These are phyloP conservation scores for Rhabdomys pumilio DNA, from an alignment of 2,797 vertebrate species.

Conservation along the genomic window DNA sequence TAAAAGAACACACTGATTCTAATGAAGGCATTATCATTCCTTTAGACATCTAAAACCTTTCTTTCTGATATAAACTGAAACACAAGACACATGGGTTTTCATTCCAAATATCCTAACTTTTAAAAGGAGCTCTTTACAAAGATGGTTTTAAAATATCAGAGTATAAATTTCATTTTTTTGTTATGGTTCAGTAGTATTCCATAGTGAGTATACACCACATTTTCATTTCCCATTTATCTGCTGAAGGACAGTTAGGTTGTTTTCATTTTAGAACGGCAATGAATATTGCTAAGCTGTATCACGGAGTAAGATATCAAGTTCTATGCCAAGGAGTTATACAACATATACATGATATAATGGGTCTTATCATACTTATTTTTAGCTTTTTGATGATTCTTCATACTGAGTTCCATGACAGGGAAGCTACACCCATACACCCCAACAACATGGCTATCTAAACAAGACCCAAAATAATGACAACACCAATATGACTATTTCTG, in stretches of 20 bases:
- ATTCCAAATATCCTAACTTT: slow-evolving; percentile 43
- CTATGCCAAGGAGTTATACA: not conserved
- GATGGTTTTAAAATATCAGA: slow-evolving; percentile 75
- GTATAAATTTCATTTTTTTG: not conserved
- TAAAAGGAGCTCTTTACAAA: slow-evolving; percentile 65
- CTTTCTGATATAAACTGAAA: slow-evolving; percentile 64
- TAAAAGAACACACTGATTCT: slow-evolving; percentile 81
- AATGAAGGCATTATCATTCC: slow-evolving; percentile 79
- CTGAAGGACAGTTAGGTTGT: not conserved
- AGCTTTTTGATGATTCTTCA: not conserved
- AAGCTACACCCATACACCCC: not conserved
- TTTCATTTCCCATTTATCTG: not conserved
- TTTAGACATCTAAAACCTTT: slow-evolving; percentile 76
- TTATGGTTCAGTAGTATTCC: not conserved
- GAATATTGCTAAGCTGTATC: not conserved
- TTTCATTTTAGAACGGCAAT: not conserved
- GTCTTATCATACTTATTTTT: not conserved
- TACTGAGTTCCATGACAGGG: not conserved
- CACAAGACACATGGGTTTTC: slow-evolving; percentile 67
- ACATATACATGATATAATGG: not conserved
- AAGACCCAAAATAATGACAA: not conserved
- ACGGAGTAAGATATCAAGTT: not conserved
- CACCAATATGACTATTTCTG: not conserved
- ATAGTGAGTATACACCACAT: not conserved
- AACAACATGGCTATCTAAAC: not conserved